Evolutionary conservation across 2,113 vertebrate genomes (phyloP).

Genomic region (Pomatostomus ruficeps): DNA sequence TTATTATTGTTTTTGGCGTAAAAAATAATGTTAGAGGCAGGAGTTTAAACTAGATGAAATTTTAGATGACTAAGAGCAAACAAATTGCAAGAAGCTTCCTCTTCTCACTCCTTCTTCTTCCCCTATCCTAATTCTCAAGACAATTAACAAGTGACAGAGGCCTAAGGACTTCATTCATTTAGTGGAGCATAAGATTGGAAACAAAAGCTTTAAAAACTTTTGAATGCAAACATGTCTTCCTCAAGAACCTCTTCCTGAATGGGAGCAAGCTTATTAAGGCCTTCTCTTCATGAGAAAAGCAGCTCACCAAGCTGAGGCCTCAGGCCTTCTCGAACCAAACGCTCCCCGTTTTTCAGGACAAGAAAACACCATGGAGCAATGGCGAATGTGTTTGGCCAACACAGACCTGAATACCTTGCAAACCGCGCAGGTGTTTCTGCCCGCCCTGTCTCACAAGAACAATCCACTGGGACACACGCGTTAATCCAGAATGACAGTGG

Average conservation of each 20-base stretch:
- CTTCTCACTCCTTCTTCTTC: background rate
- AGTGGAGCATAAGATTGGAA: accelerated
- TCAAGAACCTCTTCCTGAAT: background rate
- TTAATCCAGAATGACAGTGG: background rate
- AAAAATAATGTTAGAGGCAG: background rate
- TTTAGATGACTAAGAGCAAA: background rate
- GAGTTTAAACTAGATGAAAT: background rate
- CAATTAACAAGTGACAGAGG: background rate
- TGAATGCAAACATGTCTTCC: background rate
- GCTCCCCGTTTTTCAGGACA: background rate
- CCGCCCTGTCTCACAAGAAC: background rate
- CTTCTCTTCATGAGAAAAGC: background rate
- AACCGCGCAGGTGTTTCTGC: accelerated
- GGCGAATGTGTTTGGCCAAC: accelerated
- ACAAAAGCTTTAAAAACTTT: background rate
- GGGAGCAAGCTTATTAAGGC: background rate
- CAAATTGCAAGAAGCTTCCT: background rate
- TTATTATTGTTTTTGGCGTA: background rate
- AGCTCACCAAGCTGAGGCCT: background rate
- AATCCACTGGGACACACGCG: accelerated
- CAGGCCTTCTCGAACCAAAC: background rate
- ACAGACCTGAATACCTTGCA: accelerated
- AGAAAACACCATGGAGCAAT: accelerated
- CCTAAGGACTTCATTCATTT: background rate
- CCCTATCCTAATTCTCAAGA: background rate